Evolutionary conservation across 1,140 invertebrate species (phyloP), one percentile per base, ranked within the genome.

Genomic region (Aradophagus sp.): DNA sequence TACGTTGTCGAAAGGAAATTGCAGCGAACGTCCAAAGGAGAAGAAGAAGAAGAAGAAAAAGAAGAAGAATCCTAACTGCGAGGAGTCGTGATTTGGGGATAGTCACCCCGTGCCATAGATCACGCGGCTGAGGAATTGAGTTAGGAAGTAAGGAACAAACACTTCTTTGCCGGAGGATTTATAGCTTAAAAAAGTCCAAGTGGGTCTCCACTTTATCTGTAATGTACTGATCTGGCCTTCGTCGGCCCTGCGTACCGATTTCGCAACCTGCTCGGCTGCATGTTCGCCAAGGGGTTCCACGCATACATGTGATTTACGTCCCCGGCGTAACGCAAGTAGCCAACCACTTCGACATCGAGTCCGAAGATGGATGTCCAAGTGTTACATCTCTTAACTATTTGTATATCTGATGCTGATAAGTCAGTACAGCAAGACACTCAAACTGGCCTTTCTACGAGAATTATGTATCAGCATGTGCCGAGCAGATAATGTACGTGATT

Each of bases 141-240:
- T 86, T 85, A 85, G 81, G 81, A 84, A 85, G 84, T 81, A 85
- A 85, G 80, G 80, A 84, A 85, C 83, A 86, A 84, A 86, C 83
- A 85, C 83, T 86, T 80, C 77, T 77, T 72, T 66, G 53, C 69
- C 53, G 42, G 39, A 74, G 83, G 79, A 85, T 85, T 85, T 85
- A 85, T 84, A 68, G 80, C 81, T 85, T 85, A 84, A 85, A 85
- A 86, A 85, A 84, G 78, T 83, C 81, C 80, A 71, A 74, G 79
- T 80, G 78, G 78, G 79, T 83, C 81, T 80, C 79, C 77, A 79
- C 77, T 84, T 84, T 85, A 84, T 84, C 84, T 84, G 84, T 84
- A 84, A 84, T 84, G 84, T 84, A 85, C 82, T 83, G 84, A 85
- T 85, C 83, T 83, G 78, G 78, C 81, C 78, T 78, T 81, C 75